Evolutionary conservation across 2,888 invertebrate species (phyloP), one percentile per base, ranked within the genome.

Genomic region (Phoenoteleia sp.): DNA sequence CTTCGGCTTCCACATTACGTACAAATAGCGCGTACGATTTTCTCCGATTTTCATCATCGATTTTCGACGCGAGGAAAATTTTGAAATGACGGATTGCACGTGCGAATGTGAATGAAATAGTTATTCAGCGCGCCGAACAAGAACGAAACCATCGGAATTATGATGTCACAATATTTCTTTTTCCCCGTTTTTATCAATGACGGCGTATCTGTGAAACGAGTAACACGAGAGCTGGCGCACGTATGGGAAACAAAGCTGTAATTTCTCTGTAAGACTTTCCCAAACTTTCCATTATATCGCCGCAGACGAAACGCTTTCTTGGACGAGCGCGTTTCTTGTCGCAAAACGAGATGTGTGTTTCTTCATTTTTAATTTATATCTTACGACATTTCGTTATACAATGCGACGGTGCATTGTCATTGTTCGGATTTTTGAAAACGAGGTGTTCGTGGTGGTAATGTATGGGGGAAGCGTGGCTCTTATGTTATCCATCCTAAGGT

Each of bases 231-330:
- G 54, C 6, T n/a, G 42, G 25, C 42, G 60, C 72, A 39, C 69
- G 60, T 39, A 81, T 66, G 76, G 74, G 84, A 81, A 85, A 85
- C 85, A 81, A 79, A 80, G 76, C 62, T 85, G 85, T 90, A 92
- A 92, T 93, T 92, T 92, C 92, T 89, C 92, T 87, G 87, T 87
- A 80, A 54, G 86, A 93, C 93, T 93, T 93, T 93, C 93, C 92
- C 93, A 93, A 93, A 93, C 92, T 93, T 93, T 93, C 93, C 92
- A 92, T 89, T 88, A 88, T 87, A 74, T 64, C 49, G 76, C 77
- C 60, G 84, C 76, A 75, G 66, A 80, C 27, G 71, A 72, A 60
- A 49, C 79, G 80, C 84, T 84, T 80, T 80, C 84, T 80, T 80
- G 45, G 52, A 56, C 80, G 76, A 71, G n/a, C 71, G 66, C 58